Evolutionary conservation across 1,140 invertebrate species (phyloP), one percentile per base, ranked within the genome.

Genomic region (Gonioctena quinquepunctata): DNA sequence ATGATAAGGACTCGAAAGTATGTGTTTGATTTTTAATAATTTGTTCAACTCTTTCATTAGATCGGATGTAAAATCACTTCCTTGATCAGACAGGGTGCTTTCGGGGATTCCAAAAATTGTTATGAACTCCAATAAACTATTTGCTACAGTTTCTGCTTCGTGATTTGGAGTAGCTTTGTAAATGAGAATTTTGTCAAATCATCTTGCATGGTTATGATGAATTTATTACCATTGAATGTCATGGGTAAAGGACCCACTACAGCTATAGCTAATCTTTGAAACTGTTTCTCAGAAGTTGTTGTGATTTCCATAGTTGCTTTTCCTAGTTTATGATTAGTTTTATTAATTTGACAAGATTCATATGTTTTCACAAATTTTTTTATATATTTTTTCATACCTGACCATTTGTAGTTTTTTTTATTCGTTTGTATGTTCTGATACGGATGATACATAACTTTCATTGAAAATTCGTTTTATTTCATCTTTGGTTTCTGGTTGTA

Each of bases 331-430:
- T 71, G 48, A 25, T 67, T 54, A 48, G 63, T 70, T 74, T 81
- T 81, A 73, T 78, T 79, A 60, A 63, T 60, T 77, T 79, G 76
- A 70, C 79, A 81, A 13, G 66, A 70, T 49, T 68, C 8, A 68
- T 78, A 82, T 1, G 54, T 69, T 49, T 78, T 72, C 13, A 83
- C 69, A 61, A 78, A 81, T 16, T 74, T 73, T 66, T 77, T 77
- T 7, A 83, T 82, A 56, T 79, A 76, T 7, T 77, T 57, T 62
- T 77, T 81, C 79, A 83, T 82, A 3, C 75, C 76, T 69, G 76
- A 71, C 84, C 81, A 84, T 71, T 74, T 82, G 66, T 73, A 83
- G 21, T 80, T 67, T n/a, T 78, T 59, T 52, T 79, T 72, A 84
- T 81, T 76, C 75, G 76, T 19, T 63, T 49, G 33, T 49, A 63